phyloP scores from a whole-genome alignment of 2,888 invertebrate genomes.

The Ectemnius lituratus region DNA sequence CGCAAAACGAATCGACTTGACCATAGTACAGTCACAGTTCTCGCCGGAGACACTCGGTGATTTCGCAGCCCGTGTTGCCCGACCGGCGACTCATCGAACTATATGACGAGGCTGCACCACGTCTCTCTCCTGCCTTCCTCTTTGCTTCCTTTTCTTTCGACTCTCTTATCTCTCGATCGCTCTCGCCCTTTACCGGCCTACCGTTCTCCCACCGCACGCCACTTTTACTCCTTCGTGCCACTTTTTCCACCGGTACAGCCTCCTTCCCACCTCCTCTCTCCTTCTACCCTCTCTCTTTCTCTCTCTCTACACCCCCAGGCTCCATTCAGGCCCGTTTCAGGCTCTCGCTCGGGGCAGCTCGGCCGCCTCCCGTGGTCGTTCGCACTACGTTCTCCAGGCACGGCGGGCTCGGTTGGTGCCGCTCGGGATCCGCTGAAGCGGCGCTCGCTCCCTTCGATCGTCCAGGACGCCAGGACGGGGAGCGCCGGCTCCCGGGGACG shows the following conservation, averaged over 20 bases:
- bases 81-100: constrained; percentile 50
- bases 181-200: not conserved
- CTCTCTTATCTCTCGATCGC: constrained; percentile 3
- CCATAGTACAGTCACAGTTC: constrained; percentile 76
- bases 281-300: not conserved
- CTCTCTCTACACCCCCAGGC: not conserved
- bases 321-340: not conserved
- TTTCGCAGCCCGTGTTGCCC: constrained; percentile 59
- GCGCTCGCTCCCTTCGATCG: constrained; percentile 3
- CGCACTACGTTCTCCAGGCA: not conserved
- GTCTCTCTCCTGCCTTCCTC: constrained; percentile 33
- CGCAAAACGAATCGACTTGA: constrained; percentile 61
- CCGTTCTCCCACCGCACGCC: not conserved
- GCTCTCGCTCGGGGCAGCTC: not conserved
- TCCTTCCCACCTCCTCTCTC: not conserved
- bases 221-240: not conserved
- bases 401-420: too few species aligned
- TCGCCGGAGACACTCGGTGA: constrained; percentile 75
- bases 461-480: not conserved
- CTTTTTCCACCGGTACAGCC: not conserved
- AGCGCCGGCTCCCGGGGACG: not conserved
- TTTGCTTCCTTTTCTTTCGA: constrained; percentile 18
- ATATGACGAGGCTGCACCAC: constrained; percentile 60
- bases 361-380: not conserved
- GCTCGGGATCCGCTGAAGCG: too few species aligned